Evolutionary conservation across 1,140 invertebrate species (phyloP).

Genomic region (Drusus annulatus): DNA sequence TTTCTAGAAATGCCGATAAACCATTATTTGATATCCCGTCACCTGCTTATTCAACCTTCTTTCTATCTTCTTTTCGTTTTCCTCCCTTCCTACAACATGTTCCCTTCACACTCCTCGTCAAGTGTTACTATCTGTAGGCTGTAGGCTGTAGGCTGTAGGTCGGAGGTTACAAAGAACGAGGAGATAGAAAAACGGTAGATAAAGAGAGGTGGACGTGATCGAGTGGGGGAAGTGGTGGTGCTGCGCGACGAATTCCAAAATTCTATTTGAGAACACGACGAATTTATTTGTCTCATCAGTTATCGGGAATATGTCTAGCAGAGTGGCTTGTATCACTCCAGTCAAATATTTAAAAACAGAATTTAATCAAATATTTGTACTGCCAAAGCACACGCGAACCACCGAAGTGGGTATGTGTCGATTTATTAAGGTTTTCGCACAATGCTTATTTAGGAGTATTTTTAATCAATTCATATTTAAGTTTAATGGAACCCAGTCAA

Average conservation of each 20-base stretch:
- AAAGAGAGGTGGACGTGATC: neutral
- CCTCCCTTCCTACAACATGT: neutral
- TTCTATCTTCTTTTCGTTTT: no score
- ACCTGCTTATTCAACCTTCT: no score
- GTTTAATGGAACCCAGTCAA: neutral
- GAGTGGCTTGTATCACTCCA: conserved; percentile 6
- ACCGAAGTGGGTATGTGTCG: neutral
- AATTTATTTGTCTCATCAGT: conserved; percentile 13
- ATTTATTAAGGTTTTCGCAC: no score
- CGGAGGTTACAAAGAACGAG: no score
- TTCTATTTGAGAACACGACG: conserved; percentile 51
- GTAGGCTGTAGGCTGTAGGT: no score
- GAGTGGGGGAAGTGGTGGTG: neutral
- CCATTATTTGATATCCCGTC: neutral
- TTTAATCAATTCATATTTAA: neutral
- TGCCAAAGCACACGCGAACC: neutral
- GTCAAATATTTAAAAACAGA: neutral
- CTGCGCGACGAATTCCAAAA: conserved; percentile 52
- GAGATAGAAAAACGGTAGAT: neutral
- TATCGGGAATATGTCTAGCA: neutral
- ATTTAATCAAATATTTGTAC: neutral
- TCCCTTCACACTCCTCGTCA: neutral
- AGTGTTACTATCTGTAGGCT: neutral
- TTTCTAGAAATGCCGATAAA: neutral
- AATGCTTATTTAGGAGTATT: neutral